Percentiles rank a stretch among this genome's conserved stretches.
phyloP scores from a whole-genome alignment of 1,140 invertebrate genomes.

The Neodiprion lecontei region DNA sequence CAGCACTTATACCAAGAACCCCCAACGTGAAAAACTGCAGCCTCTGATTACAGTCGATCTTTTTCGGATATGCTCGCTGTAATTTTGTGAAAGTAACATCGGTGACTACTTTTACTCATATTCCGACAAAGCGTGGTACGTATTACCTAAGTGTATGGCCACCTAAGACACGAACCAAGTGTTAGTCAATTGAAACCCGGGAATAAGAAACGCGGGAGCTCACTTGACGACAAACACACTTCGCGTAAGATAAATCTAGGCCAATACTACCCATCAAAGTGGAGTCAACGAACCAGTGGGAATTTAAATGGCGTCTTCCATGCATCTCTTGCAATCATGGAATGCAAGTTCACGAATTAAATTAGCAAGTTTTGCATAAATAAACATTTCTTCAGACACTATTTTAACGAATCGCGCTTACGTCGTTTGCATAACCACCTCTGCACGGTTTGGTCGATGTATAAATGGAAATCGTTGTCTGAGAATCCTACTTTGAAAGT shows the following conservation, averaged over 20 bases:
- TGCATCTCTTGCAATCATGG: neutral
- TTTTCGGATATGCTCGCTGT: too few relatives aligned
- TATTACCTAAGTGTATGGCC: neutral
- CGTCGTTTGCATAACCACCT: too few relatives aligned
- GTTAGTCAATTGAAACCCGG: neutral
- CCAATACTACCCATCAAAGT: neutral
- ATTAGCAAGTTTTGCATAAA: too few relatives aligned
- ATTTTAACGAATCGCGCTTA: too few relatives aligned
- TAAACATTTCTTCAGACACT: too few relatives aligned
- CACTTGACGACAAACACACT: neutral
- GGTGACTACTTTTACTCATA: too few relatives aligned
- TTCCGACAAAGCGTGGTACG: neutral
- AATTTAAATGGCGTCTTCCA: neutral
- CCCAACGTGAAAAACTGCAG: too few relatives aligned
- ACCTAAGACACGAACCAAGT: neutral
- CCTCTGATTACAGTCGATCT: too few relatives aligned
- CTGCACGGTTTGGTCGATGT: too few relatives aligned
- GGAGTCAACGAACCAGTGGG: constrained; percentile 1
- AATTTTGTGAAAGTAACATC: too few relatives aligned
- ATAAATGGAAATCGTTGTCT: too few relatives aligned
- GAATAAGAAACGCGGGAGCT: neutral
- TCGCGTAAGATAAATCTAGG: constrained; percentile 3
- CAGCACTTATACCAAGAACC: neutral
- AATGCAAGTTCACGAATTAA: neutral
- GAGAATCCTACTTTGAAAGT: too few relatives aligned